A percentile compares a stretch with the other conserved stretches of the same genome.
Evolutionary conservation across 92 coral and sea anemone species (phyloP).

Genomic region (Parazoanthus darwini): DNA sequence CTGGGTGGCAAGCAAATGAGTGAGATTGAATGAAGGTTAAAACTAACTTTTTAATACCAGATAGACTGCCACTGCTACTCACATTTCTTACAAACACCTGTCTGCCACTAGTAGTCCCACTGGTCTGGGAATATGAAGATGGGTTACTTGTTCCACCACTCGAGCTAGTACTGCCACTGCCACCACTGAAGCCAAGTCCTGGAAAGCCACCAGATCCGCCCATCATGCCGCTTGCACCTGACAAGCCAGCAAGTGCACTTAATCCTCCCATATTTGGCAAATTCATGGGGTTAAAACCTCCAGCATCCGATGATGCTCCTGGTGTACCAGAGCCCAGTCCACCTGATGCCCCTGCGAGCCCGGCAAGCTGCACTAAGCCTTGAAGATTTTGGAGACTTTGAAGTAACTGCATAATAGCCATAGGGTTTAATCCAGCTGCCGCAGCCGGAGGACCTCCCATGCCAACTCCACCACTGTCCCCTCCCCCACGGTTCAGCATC

Average conservation of each 20-base stretch:
- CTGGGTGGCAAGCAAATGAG: no score
- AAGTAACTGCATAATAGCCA: slow-evolving; percentile 87
- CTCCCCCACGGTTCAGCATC: slow-evolving; percentile 40
- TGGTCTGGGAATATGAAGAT: slow-evolving; percentile 37
- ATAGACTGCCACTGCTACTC: slow-evolving; percentile 38
- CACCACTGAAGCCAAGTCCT: slow-evolving; percentile 26
- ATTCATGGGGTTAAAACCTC: slow-evolving; percentile 24
- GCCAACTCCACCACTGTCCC: slow-evolving; percentile 9
- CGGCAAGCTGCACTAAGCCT: slow-evolving; percentile 42
- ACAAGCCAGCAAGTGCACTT: slow-evolving; percentile 17
- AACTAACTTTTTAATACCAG: not conserved
- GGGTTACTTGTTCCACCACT: slow-evolving; percentile 10
- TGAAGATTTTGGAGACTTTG: slow-evolving; percentile 71
- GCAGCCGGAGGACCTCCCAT: not conserved
- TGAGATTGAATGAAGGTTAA: no score
- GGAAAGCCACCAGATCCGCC: slow-evolving; percentile 51
- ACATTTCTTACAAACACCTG: slow-evolving; percentile 99
- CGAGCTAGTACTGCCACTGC: slow-evolving; percentile 17
- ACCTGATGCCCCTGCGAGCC: slow-evolving; percentile 44
- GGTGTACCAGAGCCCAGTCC: slow-evolving; percentile 1
- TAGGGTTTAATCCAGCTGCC: slow-evolving; percentile 61
- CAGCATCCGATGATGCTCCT: slow-evolving; percentile 34
- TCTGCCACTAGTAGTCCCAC: slow-evolving; percentile 60
- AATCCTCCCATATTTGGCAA: slow-evolving; percentile 29
- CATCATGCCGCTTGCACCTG: slow-evolving; percentile 38